phyloP scores from a whole-genome alignment of 2,888 invertebrate genomes.

The Stegana nigrithorax region DNA sequence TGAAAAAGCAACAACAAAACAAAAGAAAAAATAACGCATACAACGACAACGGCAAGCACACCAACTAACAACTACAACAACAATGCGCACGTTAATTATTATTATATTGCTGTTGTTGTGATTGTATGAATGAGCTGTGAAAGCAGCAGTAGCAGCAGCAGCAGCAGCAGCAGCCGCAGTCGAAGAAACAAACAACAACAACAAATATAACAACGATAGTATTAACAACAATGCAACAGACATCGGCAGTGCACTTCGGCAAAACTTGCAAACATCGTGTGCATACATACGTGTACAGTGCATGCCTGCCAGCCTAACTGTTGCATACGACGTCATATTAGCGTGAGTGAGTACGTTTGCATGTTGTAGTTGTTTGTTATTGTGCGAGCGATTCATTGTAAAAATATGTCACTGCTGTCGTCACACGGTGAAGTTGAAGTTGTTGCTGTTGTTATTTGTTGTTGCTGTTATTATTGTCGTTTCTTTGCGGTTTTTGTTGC shows the following conservation, averaged over 20 bases:
- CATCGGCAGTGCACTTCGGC: too few species aligned
- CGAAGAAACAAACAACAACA: too few species aligned
- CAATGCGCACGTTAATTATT: not conserved
- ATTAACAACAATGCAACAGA: too few species aligned
- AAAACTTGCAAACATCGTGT: too few species aligned
- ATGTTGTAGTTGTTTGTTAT: not conserved
- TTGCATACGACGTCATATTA: conserved; percentile 25
- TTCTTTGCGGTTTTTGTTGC: conserved; percentile 43
- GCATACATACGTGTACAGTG: not conserved
- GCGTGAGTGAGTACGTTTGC: not conserved
- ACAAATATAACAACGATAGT: too few species aligned
- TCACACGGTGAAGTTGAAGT: conserved; percentile 20
- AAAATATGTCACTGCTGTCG: conserved; percentile 46
- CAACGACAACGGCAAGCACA: not conserved
- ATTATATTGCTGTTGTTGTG: not conserved
- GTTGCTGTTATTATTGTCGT: conserved; percentile 28
- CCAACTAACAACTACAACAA: not conserved
- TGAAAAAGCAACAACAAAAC: conserved; percentile 29
- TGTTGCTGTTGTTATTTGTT: conserved; percentile 40
- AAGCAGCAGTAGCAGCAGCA: too few species aligned
- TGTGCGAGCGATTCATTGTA: conserved; percentile 38
- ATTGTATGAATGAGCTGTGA: too few species aligned
- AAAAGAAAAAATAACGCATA: not conserved
- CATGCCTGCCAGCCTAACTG: conserved; percentile 16
- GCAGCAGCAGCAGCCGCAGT: too few species aligned